A percentile compares a stretch with the other conserved stretches of the same genome.
Conservation (phyloP, 2,797 vertebrate genomes). For the Malurus leucopterus region DNA sequence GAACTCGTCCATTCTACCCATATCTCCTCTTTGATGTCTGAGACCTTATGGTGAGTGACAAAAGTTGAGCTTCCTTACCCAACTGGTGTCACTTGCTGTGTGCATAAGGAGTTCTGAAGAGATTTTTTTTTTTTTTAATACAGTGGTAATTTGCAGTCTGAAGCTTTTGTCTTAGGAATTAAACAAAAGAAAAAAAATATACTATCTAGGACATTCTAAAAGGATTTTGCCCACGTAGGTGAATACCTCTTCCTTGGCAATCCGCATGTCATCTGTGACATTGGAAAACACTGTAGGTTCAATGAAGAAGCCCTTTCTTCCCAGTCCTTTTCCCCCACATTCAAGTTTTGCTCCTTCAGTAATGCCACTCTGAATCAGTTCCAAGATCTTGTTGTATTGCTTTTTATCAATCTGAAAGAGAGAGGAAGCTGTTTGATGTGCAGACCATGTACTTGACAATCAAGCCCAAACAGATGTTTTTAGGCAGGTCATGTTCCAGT, state of each 20-base stretch:
- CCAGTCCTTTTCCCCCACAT: conserved; percentile 91
- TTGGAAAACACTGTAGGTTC: conserved; percentile 97
- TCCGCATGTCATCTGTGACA: conserved; percentile 93
- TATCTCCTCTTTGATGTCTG: background rate
- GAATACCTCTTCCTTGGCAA: conserved; percentile 94
- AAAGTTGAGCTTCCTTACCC: background rate
- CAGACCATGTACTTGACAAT: background rate
- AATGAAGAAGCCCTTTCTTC: conserved; percentile 92
- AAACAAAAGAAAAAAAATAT: background rate
- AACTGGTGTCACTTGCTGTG: background rate
- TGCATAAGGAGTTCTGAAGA: background rate
- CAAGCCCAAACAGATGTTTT: background rate
- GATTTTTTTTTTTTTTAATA: background rate
- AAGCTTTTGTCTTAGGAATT: background rate
- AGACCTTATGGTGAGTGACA: background rate
- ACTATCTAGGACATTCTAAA: background rate
- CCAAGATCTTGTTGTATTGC: conserved; percentile 91
- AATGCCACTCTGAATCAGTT: conserved; percentile 91
- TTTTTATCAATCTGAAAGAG: conserved; percentile 86
- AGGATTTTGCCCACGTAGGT: background rate
- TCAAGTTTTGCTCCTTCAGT: conserved; percentile 93
- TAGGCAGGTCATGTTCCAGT: background rate
- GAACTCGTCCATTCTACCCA: background rate
- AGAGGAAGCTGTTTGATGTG: background rate
- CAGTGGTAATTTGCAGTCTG: background rate